A percentile compares a stretch with the other conserved stretches of the same genome.
These are phyloP conservation scores for Polyommatus iphigenia DNA, from an alignment of 2,888 invertebrate genomes.

Conservation along the genomic window DNA sequence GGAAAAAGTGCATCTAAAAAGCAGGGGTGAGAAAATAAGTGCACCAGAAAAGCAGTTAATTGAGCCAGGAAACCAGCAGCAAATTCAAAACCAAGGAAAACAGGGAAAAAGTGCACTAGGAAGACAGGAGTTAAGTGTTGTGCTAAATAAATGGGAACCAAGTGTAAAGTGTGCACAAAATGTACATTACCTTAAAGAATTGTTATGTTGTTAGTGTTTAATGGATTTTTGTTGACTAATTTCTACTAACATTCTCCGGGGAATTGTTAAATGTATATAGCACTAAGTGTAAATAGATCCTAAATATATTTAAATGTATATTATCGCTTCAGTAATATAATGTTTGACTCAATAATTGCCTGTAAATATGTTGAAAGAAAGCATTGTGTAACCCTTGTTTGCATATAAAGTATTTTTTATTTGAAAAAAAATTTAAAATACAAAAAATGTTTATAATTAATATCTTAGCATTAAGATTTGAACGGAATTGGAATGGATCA, in stretches of 20 bases:
- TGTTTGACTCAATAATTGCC: conserved; percentile 26
- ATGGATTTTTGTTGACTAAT: conserved; percentile 31
- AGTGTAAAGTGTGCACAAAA: conserved; percentile 42
- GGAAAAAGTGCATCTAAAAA: neutral
- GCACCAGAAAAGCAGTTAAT: neutral
- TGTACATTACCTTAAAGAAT: conserved; percentile 35
- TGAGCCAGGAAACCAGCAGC: too few species aligned
- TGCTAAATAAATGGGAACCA: conserved; percentile 34
- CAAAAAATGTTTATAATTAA: conserved; percentile 22
- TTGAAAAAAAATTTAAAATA: conserved; percentile 25
- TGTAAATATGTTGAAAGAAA: conserved; percentile 38
- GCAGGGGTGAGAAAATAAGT: neutral
- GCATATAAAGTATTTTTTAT: conserved; percentile 29
- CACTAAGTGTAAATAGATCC: conserved; percentile 41
- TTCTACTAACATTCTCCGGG: conserved; percentile 21
- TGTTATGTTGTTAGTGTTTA: conserved; percentile 27
- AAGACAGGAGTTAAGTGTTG: conserved; percentile 24
- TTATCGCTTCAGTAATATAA: conserved; percentile 23
- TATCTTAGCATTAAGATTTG: conserved; percentile 47
- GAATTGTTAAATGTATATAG: conserved; percentile 38
- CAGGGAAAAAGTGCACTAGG: neutral
- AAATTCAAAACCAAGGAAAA: neutral
- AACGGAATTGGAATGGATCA: conserved; percentile 60
- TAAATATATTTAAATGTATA: conserved; percentile 27
- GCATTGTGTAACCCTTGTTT: conserved; percentile 28